Conservation (phyloP, 2,797 vertebrate genomes). For the Naso thynnoides region DNA sequence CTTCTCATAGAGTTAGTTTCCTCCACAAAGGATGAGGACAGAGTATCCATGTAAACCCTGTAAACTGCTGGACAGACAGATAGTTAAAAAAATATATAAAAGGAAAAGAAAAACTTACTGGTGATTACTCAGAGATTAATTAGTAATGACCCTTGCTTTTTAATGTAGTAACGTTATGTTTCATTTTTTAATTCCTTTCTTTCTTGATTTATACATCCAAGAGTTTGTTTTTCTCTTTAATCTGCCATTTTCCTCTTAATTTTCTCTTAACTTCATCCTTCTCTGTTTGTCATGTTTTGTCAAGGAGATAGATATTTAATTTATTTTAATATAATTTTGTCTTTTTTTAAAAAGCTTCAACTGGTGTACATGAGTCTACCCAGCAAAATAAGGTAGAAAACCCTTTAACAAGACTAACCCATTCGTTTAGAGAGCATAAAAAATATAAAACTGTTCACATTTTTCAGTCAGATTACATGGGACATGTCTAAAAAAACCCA, state of each 20-base stretch:
- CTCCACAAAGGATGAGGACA: slow-evolving; percentile 30
- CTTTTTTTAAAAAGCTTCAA: background rate
- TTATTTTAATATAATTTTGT: background rate
- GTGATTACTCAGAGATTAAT: too few species aligned
- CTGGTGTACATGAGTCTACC: background rate
- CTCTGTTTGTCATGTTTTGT: too few species aligned
- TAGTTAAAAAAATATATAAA: too few species aligned
- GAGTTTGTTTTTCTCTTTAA: too few species aligned
- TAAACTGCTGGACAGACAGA: background rate
- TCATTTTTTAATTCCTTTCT: too few species aligned
- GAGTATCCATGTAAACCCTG: slow-evolving; percentile 46
- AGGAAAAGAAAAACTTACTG: too few species aligned
- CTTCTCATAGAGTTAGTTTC: slow-evolving; percentile 5
- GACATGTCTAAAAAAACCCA: background rate
- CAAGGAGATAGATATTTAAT: too few species aligned
- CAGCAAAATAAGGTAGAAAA: background rate
- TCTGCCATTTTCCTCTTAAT: too few species aligned
- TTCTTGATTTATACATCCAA: too few species aligned
- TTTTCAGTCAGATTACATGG: background rate
- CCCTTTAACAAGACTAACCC: background rate
- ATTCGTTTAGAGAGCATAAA: too few species aligned
- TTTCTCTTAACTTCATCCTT: too few species aligned
- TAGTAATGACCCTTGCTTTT: too few species aligned
- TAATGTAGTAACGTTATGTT: background rate
- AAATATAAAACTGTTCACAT: background rate